Conservation (phyloP, 1,140 invertebrate species). For the Drosophila bocki region DNA sequence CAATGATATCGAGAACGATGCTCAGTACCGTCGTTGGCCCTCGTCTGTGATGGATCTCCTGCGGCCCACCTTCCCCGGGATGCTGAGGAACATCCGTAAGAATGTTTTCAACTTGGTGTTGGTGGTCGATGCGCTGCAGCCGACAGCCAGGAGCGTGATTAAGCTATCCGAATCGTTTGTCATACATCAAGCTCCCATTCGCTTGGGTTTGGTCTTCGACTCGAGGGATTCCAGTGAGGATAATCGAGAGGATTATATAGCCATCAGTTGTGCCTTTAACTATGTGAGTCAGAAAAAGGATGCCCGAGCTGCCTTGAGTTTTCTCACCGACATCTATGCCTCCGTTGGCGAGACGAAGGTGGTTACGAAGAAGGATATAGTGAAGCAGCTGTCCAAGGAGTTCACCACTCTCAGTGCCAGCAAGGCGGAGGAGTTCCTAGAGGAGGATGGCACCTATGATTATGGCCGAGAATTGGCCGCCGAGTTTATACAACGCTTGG, state of each 20-base stretch:
- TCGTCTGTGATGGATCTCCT: slow-evolving; percentile 95
- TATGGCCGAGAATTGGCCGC: slow-evolving; percentile 92
- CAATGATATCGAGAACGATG: slow-evolving; percentile 97
- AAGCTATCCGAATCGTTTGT: slow-evolving; percentile 96
- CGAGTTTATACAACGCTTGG: slow-evolving; percentile 94
- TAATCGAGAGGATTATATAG: slow-evolving; percentile 91
- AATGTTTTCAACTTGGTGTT: slow-evolving; percentile 98
- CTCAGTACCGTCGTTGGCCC: slow-evolving; percentile 94
- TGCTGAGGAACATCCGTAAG: slow-evolving; percentile 96
- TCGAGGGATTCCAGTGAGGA: slow-evolving; percentile 88
- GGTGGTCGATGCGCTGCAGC: slow-evolving; percentile 94
- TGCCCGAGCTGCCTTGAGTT: slow-evolving; percentile 90
- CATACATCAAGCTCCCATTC: slow-evolving; percentile 93
- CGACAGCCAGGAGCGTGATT: slow-evolving; percentile 90
- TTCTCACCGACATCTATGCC: slow-evolving; percentile 90
- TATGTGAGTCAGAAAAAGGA: slow-evolving; percentile 93
- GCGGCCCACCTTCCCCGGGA: slow-evolving; percentile 97
- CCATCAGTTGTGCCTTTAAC: slow-evolving; percentile 96
- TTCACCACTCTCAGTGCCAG: slow-evolving; percentile 86
- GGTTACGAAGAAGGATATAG: slow-evolving; percentile 89
- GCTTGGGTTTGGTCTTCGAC: slow-evolving; percentile 96
- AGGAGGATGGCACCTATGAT: slow-evolving; percentile 96
- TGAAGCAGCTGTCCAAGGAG: slow-evolving; percentile 89
- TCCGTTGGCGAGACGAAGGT: slow-evolving; percentile 85
- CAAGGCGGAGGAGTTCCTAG: slow-evolving; percentile 92